phyloP scores from a whole-genome alignment of 2,113 vertebrate genomes.

The Coturnix japonica region DNA sequence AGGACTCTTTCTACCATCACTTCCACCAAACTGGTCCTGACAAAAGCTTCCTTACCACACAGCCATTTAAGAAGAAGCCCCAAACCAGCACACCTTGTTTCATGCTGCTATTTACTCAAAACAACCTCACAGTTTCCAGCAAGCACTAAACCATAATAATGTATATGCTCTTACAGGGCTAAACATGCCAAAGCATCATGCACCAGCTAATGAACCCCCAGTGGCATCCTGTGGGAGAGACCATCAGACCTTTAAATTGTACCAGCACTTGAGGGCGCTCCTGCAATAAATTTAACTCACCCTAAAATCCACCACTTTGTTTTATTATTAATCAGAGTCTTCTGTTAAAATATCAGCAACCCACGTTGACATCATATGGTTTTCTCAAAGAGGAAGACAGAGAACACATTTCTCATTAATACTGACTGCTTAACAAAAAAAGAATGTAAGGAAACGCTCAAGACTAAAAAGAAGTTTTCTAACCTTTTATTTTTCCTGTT shows the following conservation, averaged over 20 bases:
- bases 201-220: background rate
- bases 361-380: background rate
- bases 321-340: background rate
- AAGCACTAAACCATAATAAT: background rate
- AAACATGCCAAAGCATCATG: background rate
- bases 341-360: background rate
- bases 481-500: background rate
- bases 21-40: background rate
- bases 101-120: background rate
- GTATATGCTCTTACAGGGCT: background rate
- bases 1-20: background rate
- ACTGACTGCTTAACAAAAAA: background rate
- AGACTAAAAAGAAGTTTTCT: background rate
- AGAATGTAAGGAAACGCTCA: background rate
- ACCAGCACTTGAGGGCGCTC: slow-evolving; percentile 69
- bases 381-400: background rate
- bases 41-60: background rate
- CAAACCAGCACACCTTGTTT: background rate
- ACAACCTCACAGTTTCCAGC: background rate
- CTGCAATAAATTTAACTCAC: slow-evolving; percentile 62
- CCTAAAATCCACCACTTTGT: background rate
- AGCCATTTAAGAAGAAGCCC: background rate
- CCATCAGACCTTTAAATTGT: background rate
- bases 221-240: background rate
- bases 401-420: background rate